Evolutionary conservation across 1,140 invertebrate genomes (phyloP), one percentile per base, ranked within the genome.

Genomic region (Pygmarrhopalites habei): DNA sequence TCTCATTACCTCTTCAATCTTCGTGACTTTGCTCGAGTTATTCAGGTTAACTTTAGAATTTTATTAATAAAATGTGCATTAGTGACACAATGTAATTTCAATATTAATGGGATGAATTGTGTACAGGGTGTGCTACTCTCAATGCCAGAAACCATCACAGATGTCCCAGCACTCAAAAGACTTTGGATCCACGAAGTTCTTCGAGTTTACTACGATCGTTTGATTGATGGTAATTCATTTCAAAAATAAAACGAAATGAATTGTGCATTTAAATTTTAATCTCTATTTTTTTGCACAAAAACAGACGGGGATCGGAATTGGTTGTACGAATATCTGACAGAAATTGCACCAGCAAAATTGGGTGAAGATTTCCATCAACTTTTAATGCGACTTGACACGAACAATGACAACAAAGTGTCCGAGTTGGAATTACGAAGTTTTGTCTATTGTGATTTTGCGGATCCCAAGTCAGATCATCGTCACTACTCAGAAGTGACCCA

Each of bases 361-460:
- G 68, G 78, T 26, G 80, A 81, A 70, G 72, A 81, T 70, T 76
- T 85, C 73, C 74, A 83, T 70, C 68, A 80, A 30, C 72, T 85
- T 25, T 79, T 85, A 44, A 73, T 70, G 19, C 74, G 79, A 58
- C 72, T 83, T 28, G 78, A 80, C 64, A 70, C 75, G 44, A 75
- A 81, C 58, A 73, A 70, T 28, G 77, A 79, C 68, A 78, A 77
- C 29, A 75, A 85, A 83, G 80, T 90, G 43, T 85, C 83, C 3
- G 88, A 92, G 72, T 77, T 81, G 46, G 88, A 95, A 75, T 77
- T 96, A 17, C 81, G 93, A 58, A 88, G 87, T 68, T 79, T 98
- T 43, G 84, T 97, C 30, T 98, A 90, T 75, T 98, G 95, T 77
- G 92, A 98, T 75, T 98, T 97, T 76, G 83, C 85, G 1, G 94